These are phyloP conservation scores for Notamacropus eugenii DNA, from an alignment of 2,797 vertebrate genomes.

Conservation along the genomic window DNA sequence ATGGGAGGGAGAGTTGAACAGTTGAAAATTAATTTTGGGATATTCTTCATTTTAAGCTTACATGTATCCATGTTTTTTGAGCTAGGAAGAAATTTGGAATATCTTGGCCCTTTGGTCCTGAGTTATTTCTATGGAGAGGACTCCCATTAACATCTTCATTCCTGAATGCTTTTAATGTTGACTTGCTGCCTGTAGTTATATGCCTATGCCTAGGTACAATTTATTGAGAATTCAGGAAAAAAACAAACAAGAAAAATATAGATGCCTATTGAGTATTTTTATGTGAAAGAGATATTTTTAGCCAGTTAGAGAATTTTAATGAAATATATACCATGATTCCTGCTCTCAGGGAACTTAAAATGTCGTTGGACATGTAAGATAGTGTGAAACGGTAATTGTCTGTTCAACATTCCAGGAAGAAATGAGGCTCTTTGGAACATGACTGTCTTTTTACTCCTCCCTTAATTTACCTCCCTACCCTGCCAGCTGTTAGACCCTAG, in stretches of 20 bases:
- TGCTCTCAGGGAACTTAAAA: background rate
- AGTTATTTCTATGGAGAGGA: background rate
- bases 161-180: background rate
- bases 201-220: background rate
- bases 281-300: background rate
- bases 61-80: background rate
- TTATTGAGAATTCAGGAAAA: background rate
- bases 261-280: background rate
- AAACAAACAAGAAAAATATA: background rate
- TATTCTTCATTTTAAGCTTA: background rate
- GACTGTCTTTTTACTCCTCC: background rate
- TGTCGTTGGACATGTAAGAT: background rate
- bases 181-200: background rate
- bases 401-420: background rate
- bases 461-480: too few species aligned
- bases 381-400: background rate
- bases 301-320: background rate
- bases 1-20: background rate
- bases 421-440: background rate
- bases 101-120: background rate
- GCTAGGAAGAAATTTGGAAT: background rate
- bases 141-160: background rate
- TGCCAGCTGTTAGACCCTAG: background rate
- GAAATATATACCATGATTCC: background rate
- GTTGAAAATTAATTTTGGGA: background rate